A percentile compares a stretch with the other conserved stretches of the same genome.
phyloP scores from a whole-genome alignment of 2,797 vertebrate genomes.

The Sebastes cheni region DNA sequence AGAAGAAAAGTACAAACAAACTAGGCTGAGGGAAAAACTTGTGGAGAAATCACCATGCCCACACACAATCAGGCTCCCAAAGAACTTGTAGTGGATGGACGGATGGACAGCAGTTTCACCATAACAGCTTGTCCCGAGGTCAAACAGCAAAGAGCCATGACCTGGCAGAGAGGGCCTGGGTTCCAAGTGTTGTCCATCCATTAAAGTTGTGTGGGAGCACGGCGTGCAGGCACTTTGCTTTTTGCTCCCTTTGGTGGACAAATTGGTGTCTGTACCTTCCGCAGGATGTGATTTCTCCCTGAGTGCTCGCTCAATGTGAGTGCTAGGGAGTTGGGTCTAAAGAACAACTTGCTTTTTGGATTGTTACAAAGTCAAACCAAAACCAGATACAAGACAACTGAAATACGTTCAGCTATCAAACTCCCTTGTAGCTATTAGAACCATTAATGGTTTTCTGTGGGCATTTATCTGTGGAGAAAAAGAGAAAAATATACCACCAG shows the following conservation, averaged over 20 bases:
- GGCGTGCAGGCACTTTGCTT: constrained; percentile 40
- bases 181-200: constrained; percentile 30
- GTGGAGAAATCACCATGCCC: not conserved
- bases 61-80: not conserved
- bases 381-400: not conserved
- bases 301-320: constrained; percentile 27
- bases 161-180: constrained; percentile 9
- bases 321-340: not conserved
- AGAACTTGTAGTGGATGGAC: not conserved
- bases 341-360: not conserved
- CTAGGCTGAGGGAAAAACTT: not conserved
- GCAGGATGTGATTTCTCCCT: constrained; percentile 33
- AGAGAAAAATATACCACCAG: not conserved
- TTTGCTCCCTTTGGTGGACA: constrained; percentile 23
- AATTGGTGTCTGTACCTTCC: constrained; percentile 41
- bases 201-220: constrained; percentile 11
- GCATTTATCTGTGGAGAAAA: not conserved
- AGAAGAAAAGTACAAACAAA: constrained; percentile 1
- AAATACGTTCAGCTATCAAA: constrained; percentile 2
- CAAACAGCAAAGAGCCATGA: constrained; percentile 31
- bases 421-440: not conserved
- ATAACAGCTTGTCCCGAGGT: constrained; percentile 16
- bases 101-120: constrained; percentile 3
- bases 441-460: not conserved
- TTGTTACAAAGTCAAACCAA: not conserved